Percentiles rank a stretch among this genome's conserved stretches.
phyloP scores from a whole-genome alignment of 2,888 invertebrate species.

The Phragmatobia fuliginosa region DNA sequence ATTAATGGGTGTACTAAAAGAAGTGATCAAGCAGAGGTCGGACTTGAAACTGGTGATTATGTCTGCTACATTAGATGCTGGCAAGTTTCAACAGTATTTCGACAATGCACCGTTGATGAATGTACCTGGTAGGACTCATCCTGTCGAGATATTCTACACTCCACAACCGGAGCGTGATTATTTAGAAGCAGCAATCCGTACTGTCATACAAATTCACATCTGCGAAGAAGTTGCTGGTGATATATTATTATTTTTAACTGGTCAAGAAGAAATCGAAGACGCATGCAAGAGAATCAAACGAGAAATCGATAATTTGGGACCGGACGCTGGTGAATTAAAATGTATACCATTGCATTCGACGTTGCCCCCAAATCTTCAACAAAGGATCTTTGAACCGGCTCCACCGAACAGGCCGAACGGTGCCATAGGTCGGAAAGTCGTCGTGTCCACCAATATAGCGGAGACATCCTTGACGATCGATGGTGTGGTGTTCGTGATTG shows the following conservation, averaged over 20 bases:
- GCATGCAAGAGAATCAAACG: conserved; percentile 99
- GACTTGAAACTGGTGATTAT: conserved; percentile 99
- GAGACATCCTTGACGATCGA: conserved; percentile 99
- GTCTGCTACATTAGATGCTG: conserved; percentile 99
- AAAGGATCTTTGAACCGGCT: conserved; percentile 98
- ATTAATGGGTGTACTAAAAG: conserved; percentile 99
- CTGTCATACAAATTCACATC: conserved; percentile 98
- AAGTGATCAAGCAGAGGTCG: conserved; percentile 96
- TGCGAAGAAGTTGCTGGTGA: conserved; percentile 97
- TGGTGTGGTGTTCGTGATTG: conserved; percentile 99
- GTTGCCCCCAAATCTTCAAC: conserved; percentile 98
- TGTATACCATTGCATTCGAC: conserved; percentile 99
- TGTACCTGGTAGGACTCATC: conserved; percentile 92
- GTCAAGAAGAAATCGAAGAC: conserved; percentile 98
- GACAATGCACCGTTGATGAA: conserved; percentile 99
- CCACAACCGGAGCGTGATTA: conserved; percentile 99
- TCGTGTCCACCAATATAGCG: conserved; percentile 99
- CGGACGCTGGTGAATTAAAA: conserved; percentile 98
- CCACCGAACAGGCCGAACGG: conserved; percentile 96
- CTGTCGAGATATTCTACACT: conserved; percentile 96
- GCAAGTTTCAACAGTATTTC: conserved; percentile 99
- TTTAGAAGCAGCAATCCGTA: conserved; percentile 98
- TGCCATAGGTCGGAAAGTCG: conserved; percentile 96
- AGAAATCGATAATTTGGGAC: conserved; percentile 97
- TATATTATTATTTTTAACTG: conserved; percentile 93